Base-by-base conservation (phyloP, 2,797 vertebrate genomes). In the Cyclopterus lumpus region DNA sequence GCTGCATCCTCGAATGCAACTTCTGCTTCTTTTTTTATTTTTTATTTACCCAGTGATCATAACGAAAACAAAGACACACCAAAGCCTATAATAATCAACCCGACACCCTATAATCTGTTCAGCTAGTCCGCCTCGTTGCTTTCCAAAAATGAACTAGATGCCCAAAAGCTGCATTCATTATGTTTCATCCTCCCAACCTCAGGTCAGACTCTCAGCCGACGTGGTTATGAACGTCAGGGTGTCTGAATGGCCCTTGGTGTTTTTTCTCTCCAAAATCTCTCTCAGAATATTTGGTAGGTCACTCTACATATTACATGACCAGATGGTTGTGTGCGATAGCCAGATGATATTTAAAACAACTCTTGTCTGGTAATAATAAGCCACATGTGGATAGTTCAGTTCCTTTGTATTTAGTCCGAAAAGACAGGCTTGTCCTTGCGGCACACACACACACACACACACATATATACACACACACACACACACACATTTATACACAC, bases 341-440 rank as follows among this genome's bases (percentile, higher is more conserved):
- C 58, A 73, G 26, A 48, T 67, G 55, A 63, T 78, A 26, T 71
- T 24, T 59, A 34, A 65, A 75, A 18, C 40, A 77, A 61, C 40
- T 66, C 32, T 54, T 72, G 46, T 26, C 34, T 3, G 16, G 15
- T 14, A 67, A 55, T 14, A 67, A 55, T 30, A 58, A 71, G 3
- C 66, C 62, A 75, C 22, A 49, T 68, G 40, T 73, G 65, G 46
- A 22, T 62, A 22, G 15, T 74, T 62, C 32, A 32, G 15, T 57
- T 76, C 18, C 14, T 72, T 80, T 78, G 36, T 22, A 34, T 79
- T 75, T 9, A 51, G 4, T 59, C 34, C 11, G 3, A 80, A 77
- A 76, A 64, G 36, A 26, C 20, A 67, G 42, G 22, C 58, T 74
- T 61, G 58, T 71, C 34, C 40, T 55, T 63, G 7, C 2, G 0